Evolutionary conservation across 64 coral and sea anemone genomes (phyloP).

Genomic region (Cladopsammia gracilis): DNA sequence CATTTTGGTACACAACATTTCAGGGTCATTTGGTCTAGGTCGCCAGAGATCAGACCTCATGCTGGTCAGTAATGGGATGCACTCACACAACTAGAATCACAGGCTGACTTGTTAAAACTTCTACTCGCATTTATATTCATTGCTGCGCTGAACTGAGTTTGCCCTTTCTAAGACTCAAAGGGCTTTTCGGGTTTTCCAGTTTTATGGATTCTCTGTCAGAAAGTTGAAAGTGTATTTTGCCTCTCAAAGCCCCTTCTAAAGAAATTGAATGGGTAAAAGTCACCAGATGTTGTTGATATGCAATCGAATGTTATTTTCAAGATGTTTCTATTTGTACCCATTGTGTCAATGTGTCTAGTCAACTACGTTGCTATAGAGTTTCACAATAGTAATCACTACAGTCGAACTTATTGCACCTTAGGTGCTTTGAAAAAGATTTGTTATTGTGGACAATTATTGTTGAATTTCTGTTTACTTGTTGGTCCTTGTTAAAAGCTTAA

Average conservation of each 20-base stretch:
- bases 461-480: too few species aligned
- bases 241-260: neutral
- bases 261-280: constrained; percentile 14
- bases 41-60: neutral
- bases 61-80: neutral
- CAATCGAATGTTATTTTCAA: constrained; percentile 50
- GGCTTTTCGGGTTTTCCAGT: constrained; percentile 29
- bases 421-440: neutral
- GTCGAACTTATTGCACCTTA: neutral
- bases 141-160: constrained; percentile 15
- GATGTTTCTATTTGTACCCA: neutral
- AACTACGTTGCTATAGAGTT: too few species aligned
- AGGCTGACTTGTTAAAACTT: neutral
- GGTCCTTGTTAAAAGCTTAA: neutral
- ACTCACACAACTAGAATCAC: neutral
- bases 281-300: constrained; percentile 16
- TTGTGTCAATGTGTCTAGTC: too few species aligned
- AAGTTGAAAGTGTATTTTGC: neutral
- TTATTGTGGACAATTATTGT: neutral
- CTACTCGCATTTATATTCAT: neutral
- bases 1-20: too few species aligned
- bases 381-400: too few species aligned
- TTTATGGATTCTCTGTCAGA: constrained; percentile 17
- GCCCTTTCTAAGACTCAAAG: constrained; percentile 16
- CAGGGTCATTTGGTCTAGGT: too few species aligned